Percentiles rank a stretch among this genome's conserved stretches.
Evolutionary conservation across 2,797 vertebrate species (phyloP).

Genomic region (Pantherophis alleghaniensis): DNA sequence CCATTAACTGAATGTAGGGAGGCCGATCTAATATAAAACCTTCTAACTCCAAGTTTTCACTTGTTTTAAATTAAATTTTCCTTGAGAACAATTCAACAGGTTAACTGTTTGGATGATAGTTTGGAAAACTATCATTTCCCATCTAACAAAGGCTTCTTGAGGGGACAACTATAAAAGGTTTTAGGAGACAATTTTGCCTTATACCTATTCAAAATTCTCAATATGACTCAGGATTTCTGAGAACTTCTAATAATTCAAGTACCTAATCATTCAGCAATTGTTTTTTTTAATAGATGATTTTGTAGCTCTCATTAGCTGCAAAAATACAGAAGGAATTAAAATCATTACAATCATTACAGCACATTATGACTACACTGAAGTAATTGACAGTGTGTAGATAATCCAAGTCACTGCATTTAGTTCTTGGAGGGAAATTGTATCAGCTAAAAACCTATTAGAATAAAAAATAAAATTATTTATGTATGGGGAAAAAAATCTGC

Average conservation of each 20-base stretch:
- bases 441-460: background rate
- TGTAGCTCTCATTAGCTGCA: background rate
- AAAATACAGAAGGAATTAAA: background rate
- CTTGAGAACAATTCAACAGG: background rate
- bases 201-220: background rate
- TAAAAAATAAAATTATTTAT: background rate
- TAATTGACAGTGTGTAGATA: background rate
- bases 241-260: background rate
- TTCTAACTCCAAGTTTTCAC: background rate
- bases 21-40: background rate
- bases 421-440: background rate
- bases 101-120: background rate
- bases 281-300: background rate
- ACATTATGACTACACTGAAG: background rate
- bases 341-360: background rate
- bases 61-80: background rate
- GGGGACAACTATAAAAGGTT: background rate
- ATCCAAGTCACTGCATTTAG: background rate
- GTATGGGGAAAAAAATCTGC: background rate
- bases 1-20: background rate
- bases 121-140: background rate
- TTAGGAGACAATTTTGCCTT: background rate
- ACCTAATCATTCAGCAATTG: background rate
- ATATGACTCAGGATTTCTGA: background rate
- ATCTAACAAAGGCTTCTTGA: background rate